Evolutionary conservation across 2,113 vertebrate genomes (phyloP).

Genomic region (Mustelus asterias): DNA sequence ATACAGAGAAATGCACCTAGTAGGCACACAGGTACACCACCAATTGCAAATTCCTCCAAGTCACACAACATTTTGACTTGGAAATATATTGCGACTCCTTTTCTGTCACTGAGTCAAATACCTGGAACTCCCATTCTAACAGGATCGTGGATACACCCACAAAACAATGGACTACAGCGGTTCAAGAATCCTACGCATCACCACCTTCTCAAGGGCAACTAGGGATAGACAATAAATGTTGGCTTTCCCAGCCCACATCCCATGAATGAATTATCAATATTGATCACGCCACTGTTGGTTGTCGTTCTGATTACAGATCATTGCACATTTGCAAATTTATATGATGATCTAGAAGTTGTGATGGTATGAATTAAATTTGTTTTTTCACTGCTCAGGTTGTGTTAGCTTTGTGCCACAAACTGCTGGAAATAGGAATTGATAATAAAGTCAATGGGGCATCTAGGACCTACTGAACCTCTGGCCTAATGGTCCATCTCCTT

Average conservation of each 20-base stretch:
- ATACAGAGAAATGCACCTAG: too few species aligned
- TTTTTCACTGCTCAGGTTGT: neutral
- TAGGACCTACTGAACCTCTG: neutral
- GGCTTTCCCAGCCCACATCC: neutral
- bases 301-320: neutral
- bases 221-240: neutral
- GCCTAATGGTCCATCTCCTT: neutral
- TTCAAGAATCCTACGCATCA: too few species aligned
- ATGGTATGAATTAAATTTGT: neutral
- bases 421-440: neutral
- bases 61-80: too few species aligned
- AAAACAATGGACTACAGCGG: too few species aligned
- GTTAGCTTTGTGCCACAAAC: neutral
- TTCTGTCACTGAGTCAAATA: too few species aligned
- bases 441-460: neutral
- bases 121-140: too few species aligned
- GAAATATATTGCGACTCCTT: too few species aligned
- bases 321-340: neutral
- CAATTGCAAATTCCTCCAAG: too few species aligned
- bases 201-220: too few species aligned
- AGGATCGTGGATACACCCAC: too few species aligned
- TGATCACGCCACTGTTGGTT: neutral
- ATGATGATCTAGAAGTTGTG: neutral
- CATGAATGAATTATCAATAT: neutral
- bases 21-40: too few species aligned